A percentile compares a stretch with the other conserved stretches of the same genome.
These are phyloP conservation scores for Chalcis sispes DNA, from an alignment of 2,888 invertebrate genomes.

Conservation along the genomic window DNA sequence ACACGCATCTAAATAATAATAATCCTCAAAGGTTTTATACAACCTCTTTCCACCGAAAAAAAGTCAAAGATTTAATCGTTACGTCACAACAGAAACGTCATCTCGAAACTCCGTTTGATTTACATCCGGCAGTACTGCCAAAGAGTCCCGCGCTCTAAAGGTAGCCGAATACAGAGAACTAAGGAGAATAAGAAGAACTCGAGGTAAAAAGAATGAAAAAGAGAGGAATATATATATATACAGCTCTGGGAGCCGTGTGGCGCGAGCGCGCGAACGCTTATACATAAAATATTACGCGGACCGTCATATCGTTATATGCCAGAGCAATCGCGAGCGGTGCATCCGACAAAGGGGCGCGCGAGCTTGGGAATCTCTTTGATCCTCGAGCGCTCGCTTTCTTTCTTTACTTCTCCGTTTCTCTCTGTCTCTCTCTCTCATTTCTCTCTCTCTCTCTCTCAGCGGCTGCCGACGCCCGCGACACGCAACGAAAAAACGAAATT, in stretches of 20 bases:
- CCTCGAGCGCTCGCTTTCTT: slow-evolving; percentile 15
- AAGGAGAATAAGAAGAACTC: too few relatives aligned
- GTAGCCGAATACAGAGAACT: too few relatives aligned
- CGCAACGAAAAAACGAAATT: slow-evolving; percentile 55
- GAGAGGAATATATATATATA: too few relatives aligned
- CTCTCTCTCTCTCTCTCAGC: too few relatives aligned
- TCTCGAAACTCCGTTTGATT: slow-evolving; percentile 47
- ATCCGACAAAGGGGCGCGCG: slow-evolving; percentile 63
- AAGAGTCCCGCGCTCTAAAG: slow-evolving; percentile 44
- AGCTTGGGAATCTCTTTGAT: slow-evolving; percentile 56
- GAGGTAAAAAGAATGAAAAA: too few relatives aligned
- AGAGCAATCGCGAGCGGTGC: slow-evolving; percentile 42
- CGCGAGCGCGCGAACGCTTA: slow-evolving; percentile 59
- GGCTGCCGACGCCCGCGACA: slow-evolving; percentile 10
- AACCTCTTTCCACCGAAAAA: too few relatives aligned
- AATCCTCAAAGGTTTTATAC: too few relatives aligned
- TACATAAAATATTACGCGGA: slow-evolving; percentile 70
- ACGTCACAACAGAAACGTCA: slow-evolving; percentile 29
- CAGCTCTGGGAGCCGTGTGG: background rate
- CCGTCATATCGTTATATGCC: slow-evolving; percentile 72
- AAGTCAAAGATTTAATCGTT: slow-evolving; percentile 10
- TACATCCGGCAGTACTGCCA: slow-evolving; percentile 47
- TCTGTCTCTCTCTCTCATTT: background rate
- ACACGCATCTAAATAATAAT: too few relatives aligned
- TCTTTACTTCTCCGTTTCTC: background rate